Conservation (phyloP, 1,140 invertebrate genomes). For the Sycobia sp. region DNA sequence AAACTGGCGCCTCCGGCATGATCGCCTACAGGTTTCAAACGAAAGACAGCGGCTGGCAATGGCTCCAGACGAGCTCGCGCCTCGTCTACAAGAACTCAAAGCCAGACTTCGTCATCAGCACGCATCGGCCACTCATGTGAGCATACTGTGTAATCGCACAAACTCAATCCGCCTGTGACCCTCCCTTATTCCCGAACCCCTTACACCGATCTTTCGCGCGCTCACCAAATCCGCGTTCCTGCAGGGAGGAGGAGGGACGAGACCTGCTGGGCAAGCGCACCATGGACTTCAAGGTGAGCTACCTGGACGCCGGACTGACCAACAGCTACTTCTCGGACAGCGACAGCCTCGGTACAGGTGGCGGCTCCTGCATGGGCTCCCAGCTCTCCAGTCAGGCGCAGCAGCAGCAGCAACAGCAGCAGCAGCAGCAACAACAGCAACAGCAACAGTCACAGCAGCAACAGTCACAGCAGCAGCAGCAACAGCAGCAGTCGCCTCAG, state of each 20-base stretch:
- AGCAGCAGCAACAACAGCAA: slow-evolving; percentile 24
- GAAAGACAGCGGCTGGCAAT: slow-evolving; percentile 94
- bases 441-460: slow-evolving; percentile 48
- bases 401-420: not conserved
- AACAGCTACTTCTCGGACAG: slow-evolving; percentile 88
- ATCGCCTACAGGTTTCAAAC: slow-evolving; percentile 96
- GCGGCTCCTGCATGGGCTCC: not conserved
- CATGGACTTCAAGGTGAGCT: slow-evolving; percentile 99
- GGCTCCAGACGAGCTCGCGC: slow-evolving; percentile 96
- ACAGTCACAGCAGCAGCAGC: slow-evolving; percentile 74
- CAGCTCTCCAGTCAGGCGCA: not conserved
- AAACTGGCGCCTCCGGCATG: slow-evolving; percentile 97
- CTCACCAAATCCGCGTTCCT: too few relatives aligned
- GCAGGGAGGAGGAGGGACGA: slow-evolving; percentile 95
- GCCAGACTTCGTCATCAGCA: slow-evolving; percentile 97
- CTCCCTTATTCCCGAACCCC: too few relatives aligned
- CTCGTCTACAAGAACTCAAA: slow-evolving; percentile 99
- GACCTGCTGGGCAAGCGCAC: slow-evolving; percentile 95
- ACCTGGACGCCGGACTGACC: slow-evolving; percentile 88
- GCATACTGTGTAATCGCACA: slow-evolving; percentile 48
- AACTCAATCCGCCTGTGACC: not conserved
- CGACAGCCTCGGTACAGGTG: slow-evolving; percentile 71
- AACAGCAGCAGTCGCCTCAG: slow-evolving; percentile 56
- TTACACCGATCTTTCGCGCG: too few relatives aligned
- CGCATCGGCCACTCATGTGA: slow-evolving; percentile 96